These are phyloP conservation scores for Drosophila paramelanica DNA, from an alignment of 2,888 invertebrate genomes.

Conservation along the genomic window DNA sequence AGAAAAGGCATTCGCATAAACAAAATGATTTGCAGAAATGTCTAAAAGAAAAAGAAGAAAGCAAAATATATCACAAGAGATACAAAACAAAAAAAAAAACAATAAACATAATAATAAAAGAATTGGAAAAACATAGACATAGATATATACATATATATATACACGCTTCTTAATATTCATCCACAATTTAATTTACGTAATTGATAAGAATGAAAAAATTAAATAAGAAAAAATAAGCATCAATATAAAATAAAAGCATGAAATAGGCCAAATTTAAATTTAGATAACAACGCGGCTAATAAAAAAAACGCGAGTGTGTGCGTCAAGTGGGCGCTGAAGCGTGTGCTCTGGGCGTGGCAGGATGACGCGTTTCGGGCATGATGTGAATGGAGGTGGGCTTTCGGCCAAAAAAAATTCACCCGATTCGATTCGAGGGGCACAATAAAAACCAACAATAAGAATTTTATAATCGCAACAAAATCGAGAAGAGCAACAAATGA, in stretches of 20 bases:
- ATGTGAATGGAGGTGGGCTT: conserved; percentile 30
- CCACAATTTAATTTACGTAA: conserved; percentile 67
- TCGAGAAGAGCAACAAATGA: conserved; percentile 27
- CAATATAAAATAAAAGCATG: conserved; percentile 15
- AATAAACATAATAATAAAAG: conserved; percentile 32
- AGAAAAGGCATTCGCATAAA: conserved; percentile 39
- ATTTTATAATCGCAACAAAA: conserved; percentile 11
- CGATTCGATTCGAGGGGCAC: conserved; percentile 9
- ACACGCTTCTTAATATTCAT: conserved; percentile 40
- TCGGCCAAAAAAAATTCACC: conserved; percentile 35
- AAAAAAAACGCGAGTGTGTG: conserved; percentile 2
- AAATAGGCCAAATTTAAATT: conserved; percentile 79
- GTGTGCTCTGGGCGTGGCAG: conserved; percentile 33
- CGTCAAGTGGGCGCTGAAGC: conserved; percentile 31
- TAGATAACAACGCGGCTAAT: conserved; percentile 54
- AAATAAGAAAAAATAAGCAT: conserved; percentile 4
- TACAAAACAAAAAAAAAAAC: conserved; percentile 20
- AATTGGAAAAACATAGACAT: conserved; percentile 9
- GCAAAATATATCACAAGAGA: conserved; percentile 48
- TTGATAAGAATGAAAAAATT: conserved; percentile 61
- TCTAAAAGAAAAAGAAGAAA: conserved; percentile 61
- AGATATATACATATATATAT: conserved; percentile 16
- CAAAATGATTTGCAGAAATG: conserved; percentile 66
- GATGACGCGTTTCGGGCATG: conserved; percentile 38
- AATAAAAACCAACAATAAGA: conserved; percentile 14